These are phyloP conservation scores for Tetraodon nigroviridis DNA, from an alignment of 2,113 vertebrate genomes.

Conservation along the genomic window DNA sequence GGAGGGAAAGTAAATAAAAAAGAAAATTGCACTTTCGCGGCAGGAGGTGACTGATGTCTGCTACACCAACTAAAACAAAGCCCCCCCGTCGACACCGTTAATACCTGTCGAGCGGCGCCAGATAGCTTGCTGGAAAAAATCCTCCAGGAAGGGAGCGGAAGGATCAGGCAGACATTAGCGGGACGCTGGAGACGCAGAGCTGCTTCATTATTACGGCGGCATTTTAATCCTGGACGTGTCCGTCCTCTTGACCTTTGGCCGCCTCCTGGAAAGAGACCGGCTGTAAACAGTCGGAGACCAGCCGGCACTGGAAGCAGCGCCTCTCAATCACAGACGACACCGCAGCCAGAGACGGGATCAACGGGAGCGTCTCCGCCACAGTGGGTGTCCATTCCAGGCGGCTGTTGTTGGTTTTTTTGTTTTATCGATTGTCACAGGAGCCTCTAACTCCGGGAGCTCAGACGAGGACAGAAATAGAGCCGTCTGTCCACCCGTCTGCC, in stretches of 20 bases:
- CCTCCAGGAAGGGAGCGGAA: conserved; percentile 1
- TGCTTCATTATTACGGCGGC: not conserved
- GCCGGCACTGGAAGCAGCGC: no score
- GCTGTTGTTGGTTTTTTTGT: not conserved
- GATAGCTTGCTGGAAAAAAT: not conserved
- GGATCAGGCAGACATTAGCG: not conserved
- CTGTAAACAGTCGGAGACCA: no score
- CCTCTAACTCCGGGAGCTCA: conserved; percentile 28
- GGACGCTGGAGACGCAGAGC: conserved; percentile 3
- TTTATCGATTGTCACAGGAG: conserved; percentile 19
- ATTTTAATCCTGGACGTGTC: no score
- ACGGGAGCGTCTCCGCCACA: not conserved
- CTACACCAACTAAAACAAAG: conserved; percentile 6
- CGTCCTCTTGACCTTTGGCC: no score
- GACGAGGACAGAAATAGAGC: conserved; percentile 25
- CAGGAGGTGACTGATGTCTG: not conserved
- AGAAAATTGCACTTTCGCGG: not conserved
- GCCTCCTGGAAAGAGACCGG: no score
- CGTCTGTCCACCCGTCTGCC: conserved; percentile 4
- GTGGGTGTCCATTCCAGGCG: not conserved
- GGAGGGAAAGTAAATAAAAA: not conserved
- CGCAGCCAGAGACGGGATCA: not conserved
- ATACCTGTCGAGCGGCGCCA: not conserved
- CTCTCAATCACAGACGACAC: no score
- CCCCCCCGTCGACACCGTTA: not conserved